Evolutionary conservation across 1,140 invertebrate species (phyloP).

Genomic region (Scaptomyza hsui): DNA sequence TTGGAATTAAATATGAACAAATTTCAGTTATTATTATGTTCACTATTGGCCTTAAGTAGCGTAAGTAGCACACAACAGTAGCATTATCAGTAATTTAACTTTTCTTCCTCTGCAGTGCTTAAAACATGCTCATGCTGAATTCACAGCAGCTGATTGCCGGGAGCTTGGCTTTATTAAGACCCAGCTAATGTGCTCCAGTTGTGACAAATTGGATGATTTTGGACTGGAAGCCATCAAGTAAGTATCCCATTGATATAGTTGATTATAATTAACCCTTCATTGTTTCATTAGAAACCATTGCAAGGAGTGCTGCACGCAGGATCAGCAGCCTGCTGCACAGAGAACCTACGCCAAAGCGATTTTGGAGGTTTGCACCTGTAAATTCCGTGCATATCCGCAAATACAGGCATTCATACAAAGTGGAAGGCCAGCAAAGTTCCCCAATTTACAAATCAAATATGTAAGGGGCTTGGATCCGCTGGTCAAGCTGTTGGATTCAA

Average conservation of each 20-base stretch:
- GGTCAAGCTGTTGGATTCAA: slow-evolving; percentile 94
- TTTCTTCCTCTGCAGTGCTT: slow-evolving; percentile 22
- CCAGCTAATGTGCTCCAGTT: slow-evolving; percentile 94
- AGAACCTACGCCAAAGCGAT: slow-evolving; percentile 92
- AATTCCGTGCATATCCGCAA: slow-evolving; percentile 97
- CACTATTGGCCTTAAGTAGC: slow-evolving; percentile 38
- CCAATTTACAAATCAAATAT: slow-evolving; percentile 95
- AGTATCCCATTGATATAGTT: slow-evolving; percentile 40
- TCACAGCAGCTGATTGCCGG: slow-evolving; percentile 88
- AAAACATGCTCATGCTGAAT: slow-evolving; percentile 45
- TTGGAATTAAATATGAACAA: slow-evolving; percentile 49
- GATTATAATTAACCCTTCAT: neutral
- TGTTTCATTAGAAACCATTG: slow-evolving; percentile 87
- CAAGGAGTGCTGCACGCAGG: slow-evolving; percentile 88
- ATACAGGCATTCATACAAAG: slow-evolving; percentile 98
- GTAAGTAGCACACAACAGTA: neutral
- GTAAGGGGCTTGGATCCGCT: slow-evolving; percentile 95
- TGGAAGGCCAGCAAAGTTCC: slow-evolving; percentile 92
- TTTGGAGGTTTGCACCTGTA: slow-evolving; percentile 96
- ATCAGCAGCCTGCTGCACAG: slow-evolving; percentile 89
- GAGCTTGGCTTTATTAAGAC: slow-evolving; percentile 93
- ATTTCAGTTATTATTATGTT: slow-evolving; percentile 27
- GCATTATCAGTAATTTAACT: neutral
- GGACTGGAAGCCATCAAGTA: slow-evolving; percentile 88
- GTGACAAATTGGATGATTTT: slow-evolving; percentile 92